Percentiles rank a stretch among this genome's conserved stretches.
phyloP scores from a whole-genome alignment of 2,797 vertebrate genomes.

The Acrossocheilus wenchowensis region DNA sequence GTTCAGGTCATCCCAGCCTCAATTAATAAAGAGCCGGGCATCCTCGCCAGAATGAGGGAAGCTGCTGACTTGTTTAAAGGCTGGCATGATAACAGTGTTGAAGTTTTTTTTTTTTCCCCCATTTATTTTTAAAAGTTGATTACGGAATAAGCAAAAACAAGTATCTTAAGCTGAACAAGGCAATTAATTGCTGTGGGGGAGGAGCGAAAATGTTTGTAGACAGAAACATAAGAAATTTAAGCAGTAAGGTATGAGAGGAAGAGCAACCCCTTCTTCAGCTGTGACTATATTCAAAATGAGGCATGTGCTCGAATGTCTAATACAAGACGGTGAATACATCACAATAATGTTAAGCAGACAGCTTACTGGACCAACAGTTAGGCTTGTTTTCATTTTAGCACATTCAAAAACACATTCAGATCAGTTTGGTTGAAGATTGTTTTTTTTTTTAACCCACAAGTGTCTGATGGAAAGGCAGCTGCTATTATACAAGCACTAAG shows the following conservation, averaged over 20 bases:
- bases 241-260: background rate
- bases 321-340: background rate
- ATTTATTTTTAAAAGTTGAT: slow-evolving; percentile 1
- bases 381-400: slow-evolving; percentile 33
- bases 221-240: background rate
- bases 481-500: slow-evolving; percentile 24
- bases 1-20: slow-evolving; percentile 52
- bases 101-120: background rate
- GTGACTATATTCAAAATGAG: slow-evolving; percentile 15
- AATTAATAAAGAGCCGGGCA: slow-evolving; percentile 53
- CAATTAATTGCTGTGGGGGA: slow-evolving; percentile 37
- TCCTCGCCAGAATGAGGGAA: slow-evolving; percentile 42
- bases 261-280: background rate
- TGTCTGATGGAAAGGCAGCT: slow-evolving; percentile 4
- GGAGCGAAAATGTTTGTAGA: background rate
- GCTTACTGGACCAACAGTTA: slow-evolving; percentile 40
- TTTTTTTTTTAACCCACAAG: background rate
- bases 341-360: slow-evolving; percentile 45
- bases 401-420: slow-evolving; percentile 47
- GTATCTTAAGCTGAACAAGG: slow-evolving; percentile 31
- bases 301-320: background rate
- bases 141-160: slow-evolving; percentile 24
- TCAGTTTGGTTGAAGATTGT: slow-evolving; percentile 2
- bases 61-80: slow-evolving; percentile 50
- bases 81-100: slow-evolving; percentile 16